Evolutionary conservation across 35 echinoderm and acorn worm genomes (phyloP), one percentile per base, ranked within the genome.

Genomic region (Apostichopus parvimensis): DNA sequence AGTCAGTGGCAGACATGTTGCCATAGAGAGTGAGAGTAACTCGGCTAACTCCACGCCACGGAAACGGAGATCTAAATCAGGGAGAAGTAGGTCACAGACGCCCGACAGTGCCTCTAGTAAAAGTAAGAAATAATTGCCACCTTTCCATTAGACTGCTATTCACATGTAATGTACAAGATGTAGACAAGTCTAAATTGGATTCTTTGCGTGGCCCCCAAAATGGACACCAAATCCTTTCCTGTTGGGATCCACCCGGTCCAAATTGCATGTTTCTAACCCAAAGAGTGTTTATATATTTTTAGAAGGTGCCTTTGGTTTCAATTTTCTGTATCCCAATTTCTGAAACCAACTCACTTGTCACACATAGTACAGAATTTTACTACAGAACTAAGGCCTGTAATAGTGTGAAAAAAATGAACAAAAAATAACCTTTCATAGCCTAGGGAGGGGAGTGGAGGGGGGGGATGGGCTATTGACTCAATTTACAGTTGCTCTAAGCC

Each of bases 1-100:
- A 34, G 83, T 95, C 1, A 95, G 95, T 34, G 97, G 97, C 8
- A 90, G 82, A 22, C 92, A 91, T 55, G 86, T 98, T 14, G 94
- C 92, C 15, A 73, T 99, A 6, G 91, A 96, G 22, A 99, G 88
- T 80, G 88, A 92, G 34, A 13, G 61, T 6, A 77, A 86, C 22
- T 95, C 96, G 8, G 24, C n/a, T 54, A 62, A 77, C 15, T 94
- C 94, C 6, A 93, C 97, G 4, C 82, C 91, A 24, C 25, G 92
- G 21, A 93, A 90, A 68, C 79, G 53, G 15, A 66, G 94, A 79
- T 25, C 77, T 22, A 96, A 86, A 83, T 90, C 92, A 8, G 86
- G 79, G 24, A 91, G 54, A 57, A 79, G 90, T 57, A 89, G 92
- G 12, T 87, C 85, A 24, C 53, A 28, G 23, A 87, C 85, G 5